Evolutionary conservation across 2,888 invertebrate genomes (phyloP), one percentile per base, ranked within the genome.

Genomic region (Leucozona laternaria): DNA sequence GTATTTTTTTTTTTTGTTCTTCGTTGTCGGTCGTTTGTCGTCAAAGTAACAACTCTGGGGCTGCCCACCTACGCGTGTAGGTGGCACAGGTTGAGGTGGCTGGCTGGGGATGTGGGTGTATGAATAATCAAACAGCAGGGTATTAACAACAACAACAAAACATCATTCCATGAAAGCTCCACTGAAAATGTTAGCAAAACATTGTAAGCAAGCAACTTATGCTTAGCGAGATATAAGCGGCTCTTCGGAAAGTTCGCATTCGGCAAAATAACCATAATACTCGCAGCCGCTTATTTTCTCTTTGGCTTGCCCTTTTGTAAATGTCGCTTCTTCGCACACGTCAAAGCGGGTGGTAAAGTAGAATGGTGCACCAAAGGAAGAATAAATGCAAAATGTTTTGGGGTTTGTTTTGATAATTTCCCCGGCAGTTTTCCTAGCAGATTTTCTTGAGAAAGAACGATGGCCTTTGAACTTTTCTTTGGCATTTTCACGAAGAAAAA

Each of bases 391-490:
- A 10, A 34, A 28, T 17, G n/a, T 70, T 66, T 37, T 15, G 10
- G 40, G 50, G 50, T 77, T 57, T 17, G 57, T 66, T 50, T 77
- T 57, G 48, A 55, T 62, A 15, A 40, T 28, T 57, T 83, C 73
- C 45, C 11, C n/a, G 10, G 55, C 62, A 78, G 48, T 17, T 28
- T 43, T 66, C 73, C n/a, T 22, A 58, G n/a, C 45, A 17, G 43
- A 28, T 45, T 66, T 48, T 78, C 45, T 25, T 31, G 22, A 28
- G 37, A 53, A n/a, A 8, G 78, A 53, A n/a, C 13, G 72, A 13
- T 73, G 78, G 55, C 73, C 60, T 73, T 78, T 83, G 62, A 83
- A 79, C 68, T 78, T 73, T 73, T 45, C 60, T 37, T 70, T 79
- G 79, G 73, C 73, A 83, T 83, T 79, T 75, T 13, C 11, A 15